Evolutionary conservation across 2,888 invertebrate species (phyloP), one percentile per base, ranked within the genome.

Genomic region (Agrotis segetum): DNA sequence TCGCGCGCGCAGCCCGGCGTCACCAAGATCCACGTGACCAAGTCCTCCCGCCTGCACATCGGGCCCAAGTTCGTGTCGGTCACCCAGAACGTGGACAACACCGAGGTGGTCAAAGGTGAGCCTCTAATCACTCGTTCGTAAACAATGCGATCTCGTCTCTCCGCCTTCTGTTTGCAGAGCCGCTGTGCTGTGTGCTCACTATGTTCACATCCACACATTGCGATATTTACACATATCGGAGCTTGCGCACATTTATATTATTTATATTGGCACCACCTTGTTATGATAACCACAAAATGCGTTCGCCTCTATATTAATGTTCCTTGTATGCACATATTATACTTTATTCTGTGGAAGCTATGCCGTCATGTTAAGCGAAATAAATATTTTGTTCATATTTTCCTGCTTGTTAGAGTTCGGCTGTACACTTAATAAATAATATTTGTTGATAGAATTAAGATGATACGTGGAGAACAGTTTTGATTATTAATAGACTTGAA

Each of bases 101-200:
- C 90, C 17, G 94, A 95, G 82, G 91, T 94, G 83, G 89, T 96
- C 76, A 94, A 94, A 92, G 95, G 96, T 95, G 85, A 94, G 92
- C 47, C 16, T 52, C 7, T 71, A 77, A 79, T 80, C 71, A 66
- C 50, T 65, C n/a, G 46, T 40, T 67, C 63, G 75, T 82, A 82
- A 82, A 82, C 74, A 80, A 74, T 70, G 72, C 82, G 81, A 83
- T 63, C 76, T 83, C 34, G 29, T 19, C 34, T 72, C 65, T 66
- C 53, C 49, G 49, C 58, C 40, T 62, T 17, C 52, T 72, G 53
- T 74, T 67, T 74, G 64, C 77, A 56, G 49, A 65, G 59, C 52
- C 73, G 60, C 72, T 71, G n/a, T 66, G 55, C 29, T 55, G 29
- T 16, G 17, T 19, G 29, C 55, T 29, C 40, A 40, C 40, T 55